Percentiles rank a stretch among this genome's conserved stretches.
phyloP scores from a whole-genome alignment of 2,888 invertebrate genomes.

The Rotaria socialis region DNA sequence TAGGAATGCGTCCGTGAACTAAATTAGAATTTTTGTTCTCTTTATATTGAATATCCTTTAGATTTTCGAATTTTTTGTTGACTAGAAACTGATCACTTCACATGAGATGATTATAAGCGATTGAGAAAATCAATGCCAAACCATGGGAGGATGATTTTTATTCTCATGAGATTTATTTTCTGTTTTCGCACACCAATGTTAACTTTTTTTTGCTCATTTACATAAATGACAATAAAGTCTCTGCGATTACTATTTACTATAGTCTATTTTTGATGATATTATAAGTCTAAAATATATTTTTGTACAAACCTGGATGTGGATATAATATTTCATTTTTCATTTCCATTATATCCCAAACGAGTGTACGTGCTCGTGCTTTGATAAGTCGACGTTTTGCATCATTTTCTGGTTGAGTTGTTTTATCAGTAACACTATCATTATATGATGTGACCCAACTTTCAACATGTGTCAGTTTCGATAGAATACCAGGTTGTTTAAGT shows the following conservation, averaged over 20 bases:
- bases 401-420: neutral
- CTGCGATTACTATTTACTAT: too few species aligned
- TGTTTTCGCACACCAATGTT: too few species aligned
- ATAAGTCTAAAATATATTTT: neutral
- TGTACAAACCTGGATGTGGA: slow-evolving; percentile 38
- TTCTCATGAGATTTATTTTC: too few species aligned
- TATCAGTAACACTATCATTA: neutral
- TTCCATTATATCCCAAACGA: slow-evolving; percentile 37
- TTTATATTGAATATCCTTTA: neutral
- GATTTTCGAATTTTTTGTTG: too few species aligned
- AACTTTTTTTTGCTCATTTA: too few species aligned
- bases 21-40: neutral
- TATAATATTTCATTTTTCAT: slow-evolving; percentile 34
- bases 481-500: slow-evolving; percentile 27
- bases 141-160: too few species aligned
- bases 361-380: slow-evolving; percentile 22
- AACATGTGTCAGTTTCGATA: neutral
- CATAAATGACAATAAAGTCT: too few species aligned
- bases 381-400: neutral
- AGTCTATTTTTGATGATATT: too few species aligned
- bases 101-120: too few species aligned
- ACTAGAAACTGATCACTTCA: too few species aligned
- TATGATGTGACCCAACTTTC: slow-evolving; percentile 23
- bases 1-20: slow-evolving; percentile 43
- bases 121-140: too few species aligned